phyloP scores from a whole-genome alignment of 2,797 vertebrate genomes.

The Xenopus petersii region DNA sequence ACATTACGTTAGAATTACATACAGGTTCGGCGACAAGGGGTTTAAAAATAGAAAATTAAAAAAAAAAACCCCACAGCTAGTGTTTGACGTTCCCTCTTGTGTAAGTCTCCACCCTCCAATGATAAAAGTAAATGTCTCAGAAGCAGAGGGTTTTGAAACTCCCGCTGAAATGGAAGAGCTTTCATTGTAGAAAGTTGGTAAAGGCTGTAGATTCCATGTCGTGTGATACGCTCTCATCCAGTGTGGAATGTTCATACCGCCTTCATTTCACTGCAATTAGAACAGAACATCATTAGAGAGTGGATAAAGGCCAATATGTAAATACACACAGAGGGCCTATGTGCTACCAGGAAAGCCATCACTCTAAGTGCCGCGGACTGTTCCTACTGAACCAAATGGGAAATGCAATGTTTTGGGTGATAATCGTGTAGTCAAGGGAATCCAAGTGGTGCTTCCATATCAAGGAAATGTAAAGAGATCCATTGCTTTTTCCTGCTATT shows the following conservation, averaged over 20 bases:
- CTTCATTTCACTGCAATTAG: constrained; percentile 55
- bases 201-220: constrained; percentile 71
- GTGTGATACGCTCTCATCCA: constrained; percentile 57
- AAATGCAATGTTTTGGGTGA: too few species aligned
- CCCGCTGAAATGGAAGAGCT: neutral
- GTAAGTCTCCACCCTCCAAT: constrained; percentile 39
- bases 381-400: too few species aligned
- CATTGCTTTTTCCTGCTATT: too few species aligned
- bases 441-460: too few species aligned
- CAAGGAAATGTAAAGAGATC: too few species aligned
- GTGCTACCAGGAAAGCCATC: too few species aligned
- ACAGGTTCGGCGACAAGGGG: constrained; percentile 57
- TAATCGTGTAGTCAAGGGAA: too few species aligned
- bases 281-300: neutral
- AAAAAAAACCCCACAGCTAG: constrained; percentile 47
- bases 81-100: constrained; percentile 58
- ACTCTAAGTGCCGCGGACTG: too few species aligned
- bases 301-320: neutral
- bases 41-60: constrained; percentile 4
- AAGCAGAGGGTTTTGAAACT: neutral
- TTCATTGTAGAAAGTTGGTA: constrained; percentile 18
- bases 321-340: neutral
- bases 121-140: neutral
- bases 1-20: constrained; percentile 67
- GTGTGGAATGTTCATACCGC: constrained; percentile 72